Conservation (phyloP, 92 coral and sea anemone species). For the Zoanthus sansibaricus region DNA sequence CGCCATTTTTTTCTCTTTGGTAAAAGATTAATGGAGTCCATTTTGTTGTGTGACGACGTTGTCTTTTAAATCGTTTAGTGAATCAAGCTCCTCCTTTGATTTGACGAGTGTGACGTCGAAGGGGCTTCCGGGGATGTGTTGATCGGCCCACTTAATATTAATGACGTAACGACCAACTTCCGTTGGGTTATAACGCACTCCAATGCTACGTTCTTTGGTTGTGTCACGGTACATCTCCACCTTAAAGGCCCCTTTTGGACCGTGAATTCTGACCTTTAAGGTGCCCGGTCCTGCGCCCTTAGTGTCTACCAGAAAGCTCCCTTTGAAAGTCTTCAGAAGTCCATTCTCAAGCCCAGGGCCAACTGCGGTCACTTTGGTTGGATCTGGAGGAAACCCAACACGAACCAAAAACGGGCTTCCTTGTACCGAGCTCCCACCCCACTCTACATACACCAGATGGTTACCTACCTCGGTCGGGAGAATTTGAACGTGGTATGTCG, state of each 20-base stretch:
- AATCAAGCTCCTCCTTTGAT: constrained; percentile 82
- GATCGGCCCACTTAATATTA: constrained; percentile 97
- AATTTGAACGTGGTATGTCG: constrained; percentile 89
- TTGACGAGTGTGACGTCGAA: constrained; percentile 86
- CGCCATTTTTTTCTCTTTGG: not conserved
- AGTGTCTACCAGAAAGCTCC: constrained; percentile 94
- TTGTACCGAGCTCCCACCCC: constrained; percentile 89
- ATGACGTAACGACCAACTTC: constrained; percentile 93
- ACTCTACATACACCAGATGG: constrained; percentile 89
- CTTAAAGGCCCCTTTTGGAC: constrained; percentile 97
- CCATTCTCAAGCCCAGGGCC: constrained; percentile 96
- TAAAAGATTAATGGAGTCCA: constrained; percentile 21
- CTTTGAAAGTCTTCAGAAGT: constrained; percentile 78
- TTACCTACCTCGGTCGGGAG: constrained; percentile 88
- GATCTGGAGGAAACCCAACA: constrained; percentile 86
- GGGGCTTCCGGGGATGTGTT: constrained; percentile 94
- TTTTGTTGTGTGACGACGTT: constrained; percentile 59
- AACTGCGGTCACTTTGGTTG: constrained; percentile 46
- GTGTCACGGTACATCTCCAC: constrained; percentile 99
- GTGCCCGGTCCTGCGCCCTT: constrained; percentile 99
- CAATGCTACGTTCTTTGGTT: constrained; percentile 93
- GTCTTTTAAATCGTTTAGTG: constrained; percentile 78
- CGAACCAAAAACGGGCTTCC: constrained; percentile 98
- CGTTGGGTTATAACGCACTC: constrained; percentile 95
- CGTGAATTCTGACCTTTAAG: constrained; percentile 93